Evolutionary conservation across 2,888 invertebrate genomes (phyloP), one percentile per base, ranked within the genome.

Genomic region (Smittia aterrima): DNA sequence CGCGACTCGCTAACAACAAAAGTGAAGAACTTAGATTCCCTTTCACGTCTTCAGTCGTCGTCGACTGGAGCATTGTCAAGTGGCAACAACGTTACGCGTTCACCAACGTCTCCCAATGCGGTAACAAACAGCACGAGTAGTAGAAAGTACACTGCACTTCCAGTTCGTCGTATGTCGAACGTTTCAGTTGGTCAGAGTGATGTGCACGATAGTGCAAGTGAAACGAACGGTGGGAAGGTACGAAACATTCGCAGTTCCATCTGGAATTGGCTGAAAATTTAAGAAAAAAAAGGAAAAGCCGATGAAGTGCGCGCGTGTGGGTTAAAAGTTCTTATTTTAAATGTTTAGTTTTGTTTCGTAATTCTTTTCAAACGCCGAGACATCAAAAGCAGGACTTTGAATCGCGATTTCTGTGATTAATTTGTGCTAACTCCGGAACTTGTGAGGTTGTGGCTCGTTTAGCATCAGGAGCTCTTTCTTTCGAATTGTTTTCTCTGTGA

Each of bases 1-100:
- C 80, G 83, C 74, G 86, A 87, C 78, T 85, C 86, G 75, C 80
- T 86, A 66, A 85, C 85, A 75, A 84, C 85, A 70, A 85, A 85
- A 77, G 82, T 85, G 75, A 82, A 85, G 74, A 84, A 85, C 77
- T 82, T 84, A 78, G 86, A 86, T 77, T 85, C 85, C 27, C 79
- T 86, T 76, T 83, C 85, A 76, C 82, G 84, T 77, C 78, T 80
- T 76, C 77, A 81, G 78, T 77, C 77, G 67, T 74, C 75, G 64
- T 75, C 77, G 32, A 74, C 74, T 47, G 73, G 75, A 9, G 76
- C 75, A 16, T 74, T 75, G n/a, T 32, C 67, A 18, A 74, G 68
- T n/a, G 66, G 74, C 27, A 41, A 20, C n/a, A 27, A n/a, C 20
- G 22, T 40, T 18, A 1, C n/a, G 47, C 22, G 53, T 40, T 62